Evolutionary conservation across 2,113 vertebrate species (phyloP), one percentile per base, ranked within the genome.

Genomic region (Pseudopipra pipra): DNA sequence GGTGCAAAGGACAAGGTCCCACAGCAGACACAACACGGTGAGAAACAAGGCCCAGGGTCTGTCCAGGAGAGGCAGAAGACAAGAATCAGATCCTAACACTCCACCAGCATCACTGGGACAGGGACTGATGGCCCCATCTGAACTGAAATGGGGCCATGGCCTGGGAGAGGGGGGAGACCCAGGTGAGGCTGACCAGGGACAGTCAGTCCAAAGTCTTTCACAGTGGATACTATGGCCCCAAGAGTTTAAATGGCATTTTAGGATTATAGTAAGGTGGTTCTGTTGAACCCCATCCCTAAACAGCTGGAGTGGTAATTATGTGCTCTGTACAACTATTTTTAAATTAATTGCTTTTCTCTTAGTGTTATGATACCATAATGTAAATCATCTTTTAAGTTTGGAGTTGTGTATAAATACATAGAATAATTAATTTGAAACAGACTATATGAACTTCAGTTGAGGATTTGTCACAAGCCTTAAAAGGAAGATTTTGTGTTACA

Each of bases 151-250:
- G 23, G 8, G 14, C 37, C 20, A 14, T 12, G 25, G 11, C 23
- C 30, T 35, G 21, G 8, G 10, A 43, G 6, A 37, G 0, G 0
- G 5, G 19, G 14, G 17, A 39, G 14, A 8, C 13, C 10, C 44
- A 52, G 23, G 23, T 74, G 47, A 67, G 9, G 30, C 15, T 87
- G 19, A 18, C 5, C 11, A 65, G 31, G 30, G 28, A 70, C 49
- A 66, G 9, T 21, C 2, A 1, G 16, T 8, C 37, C 20, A 0
- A 55, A 66, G 22, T 55, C 17, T 21, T 81, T 89, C 51, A 67
- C 8, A 49, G 37, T 7, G 14, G 43, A 41, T 63, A 49, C 14
- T 20, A 12, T 16, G 24, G 6, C 5, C 10, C 10, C 0, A 0
- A 76, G 41, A 22, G 6, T 41, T 91, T 67, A 44, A 71, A 49